phyloP scores from a whole-genome alignment of 2,797 vertebrate species.

The Xenops minutus region DNA sequence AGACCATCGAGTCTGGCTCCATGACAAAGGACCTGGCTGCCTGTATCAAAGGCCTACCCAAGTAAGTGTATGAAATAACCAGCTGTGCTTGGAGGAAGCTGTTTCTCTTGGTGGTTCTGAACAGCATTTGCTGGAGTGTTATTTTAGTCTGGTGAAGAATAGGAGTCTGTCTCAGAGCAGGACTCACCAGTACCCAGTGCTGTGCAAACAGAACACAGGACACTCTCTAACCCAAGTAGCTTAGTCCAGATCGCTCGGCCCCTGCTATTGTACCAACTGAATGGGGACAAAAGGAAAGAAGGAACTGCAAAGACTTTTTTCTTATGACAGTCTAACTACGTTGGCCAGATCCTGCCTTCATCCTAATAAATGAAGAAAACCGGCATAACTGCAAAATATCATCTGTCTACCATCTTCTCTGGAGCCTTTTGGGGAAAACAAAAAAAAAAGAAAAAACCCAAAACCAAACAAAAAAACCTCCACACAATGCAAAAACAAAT shows the following conservation, averaged over 20 bases:
- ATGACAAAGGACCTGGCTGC: slow-evolving; percentile 98
- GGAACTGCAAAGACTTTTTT: neutral
- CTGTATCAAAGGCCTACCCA: slow-evolving; percentile 92
- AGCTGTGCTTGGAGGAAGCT: neutral
- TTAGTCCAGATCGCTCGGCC: neutral
- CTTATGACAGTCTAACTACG: neutral
- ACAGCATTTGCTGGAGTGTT: neutral
- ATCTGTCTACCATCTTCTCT: neutral
- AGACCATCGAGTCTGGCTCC: slow-evolving; percentile 96
- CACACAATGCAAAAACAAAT: too few relatives aligned
- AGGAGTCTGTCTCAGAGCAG: neutral
- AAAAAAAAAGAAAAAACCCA: neutral
- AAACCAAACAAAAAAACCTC: neutral
- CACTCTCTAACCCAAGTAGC: neutral
- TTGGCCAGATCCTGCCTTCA: neutral
- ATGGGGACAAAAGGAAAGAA: neutral
- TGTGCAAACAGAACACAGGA: neutral
- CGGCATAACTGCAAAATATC: neutral
- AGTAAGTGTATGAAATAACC: slow-evolving; percentile 78
- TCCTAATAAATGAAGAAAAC: neutral
- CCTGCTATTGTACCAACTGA: neutral
- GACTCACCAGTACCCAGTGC: neutral
- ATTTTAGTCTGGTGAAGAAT: neutral
- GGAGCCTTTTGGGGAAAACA: neutral
- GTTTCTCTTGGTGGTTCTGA: neutral